Base-by-base conservation (phyloP, 1,140 invertebrate genomes). In the Drosophila mayri region DNA sequence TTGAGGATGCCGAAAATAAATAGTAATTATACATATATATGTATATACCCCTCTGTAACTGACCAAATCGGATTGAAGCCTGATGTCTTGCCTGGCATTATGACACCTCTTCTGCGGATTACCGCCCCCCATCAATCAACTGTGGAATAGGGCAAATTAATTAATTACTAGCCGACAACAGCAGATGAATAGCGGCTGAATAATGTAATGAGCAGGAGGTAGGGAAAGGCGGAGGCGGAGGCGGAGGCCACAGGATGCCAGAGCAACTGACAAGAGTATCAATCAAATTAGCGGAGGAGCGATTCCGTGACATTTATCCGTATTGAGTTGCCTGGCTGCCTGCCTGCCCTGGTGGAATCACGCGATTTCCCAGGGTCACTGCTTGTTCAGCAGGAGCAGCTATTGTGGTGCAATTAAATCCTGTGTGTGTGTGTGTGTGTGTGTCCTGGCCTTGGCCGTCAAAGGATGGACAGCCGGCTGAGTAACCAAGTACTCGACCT, bases 251-350 rank as follows among this genome's bases (percentile, higher is more conserved):
- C 57, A n/a, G 22, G 18, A 28, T 40, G 8, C 35, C 35, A 25
- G 6, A 3, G 25, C 9, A 25, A 49, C 37, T 41, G 67, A 41
- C 70, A 50, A 71, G 54, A 43, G 41, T 47, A 72, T 72, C 44
- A 72, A 73, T 73, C 67, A 58, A 73, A 72, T 73, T 72, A 55
- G 62, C 66, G 30, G 16, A 30, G 14, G 12, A 37, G 10, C 35
- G 18, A 25, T 54, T 52, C 47, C 47, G 47, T 52, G 32, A 63
- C 37, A 68, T 49, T 68, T 30, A 41, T 60, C 30, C 28, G 49
- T 30, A 32, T 50, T 20, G 49, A 50, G 30, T 50, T 30, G 25
- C 25, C 25, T 12, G 47, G 16, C 16, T 22, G 43, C 6, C 41
- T 16, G 44, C n/a, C 41, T 18, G 41, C 16, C 5, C 7, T 11